Conservation (phyloP, 2,797 vertebrate species). For the Gallinago solitaria region DNA sequence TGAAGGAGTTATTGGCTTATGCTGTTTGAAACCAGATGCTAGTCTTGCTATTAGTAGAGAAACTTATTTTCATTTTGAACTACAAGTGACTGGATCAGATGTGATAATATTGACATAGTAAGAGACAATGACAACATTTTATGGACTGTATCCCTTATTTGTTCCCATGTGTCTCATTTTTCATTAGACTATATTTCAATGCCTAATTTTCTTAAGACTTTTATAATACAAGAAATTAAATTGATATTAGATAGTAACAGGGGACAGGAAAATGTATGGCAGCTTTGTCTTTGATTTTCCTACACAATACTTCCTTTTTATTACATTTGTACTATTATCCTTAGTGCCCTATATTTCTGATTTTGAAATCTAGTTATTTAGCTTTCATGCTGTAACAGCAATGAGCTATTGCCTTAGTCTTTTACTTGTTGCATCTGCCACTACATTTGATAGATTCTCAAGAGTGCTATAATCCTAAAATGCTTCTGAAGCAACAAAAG, state of each 20-base stretch:
- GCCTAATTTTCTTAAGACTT: background rate
- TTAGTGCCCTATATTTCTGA: background rate
- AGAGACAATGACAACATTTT: background rate
- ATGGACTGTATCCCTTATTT: background rate
- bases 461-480: background rate
- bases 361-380: conserved; percentile 10
- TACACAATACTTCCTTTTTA: background rate
- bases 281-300: conserved; percentile 11
- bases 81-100: background rate
- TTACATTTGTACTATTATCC: background rate
- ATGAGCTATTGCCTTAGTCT: background rate
- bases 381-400: background rate
- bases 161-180: background rate
- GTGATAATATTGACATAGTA: background rate
- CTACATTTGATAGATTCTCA: background rate
- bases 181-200: background rate
- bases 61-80: background rate
- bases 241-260: background rate
- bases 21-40: background rate
- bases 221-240: background rate
- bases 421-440: background rate
- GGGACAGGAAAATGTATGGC: background rate
- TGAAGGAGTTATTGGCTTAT: background rate
- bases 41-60: background rate
- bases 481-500: background rate